These are phyloP conservation scores for Gryllus bimaculatus DNA, from an alignment of 1,140 invertebrate species.

Conservation along the genomic window DNA sequence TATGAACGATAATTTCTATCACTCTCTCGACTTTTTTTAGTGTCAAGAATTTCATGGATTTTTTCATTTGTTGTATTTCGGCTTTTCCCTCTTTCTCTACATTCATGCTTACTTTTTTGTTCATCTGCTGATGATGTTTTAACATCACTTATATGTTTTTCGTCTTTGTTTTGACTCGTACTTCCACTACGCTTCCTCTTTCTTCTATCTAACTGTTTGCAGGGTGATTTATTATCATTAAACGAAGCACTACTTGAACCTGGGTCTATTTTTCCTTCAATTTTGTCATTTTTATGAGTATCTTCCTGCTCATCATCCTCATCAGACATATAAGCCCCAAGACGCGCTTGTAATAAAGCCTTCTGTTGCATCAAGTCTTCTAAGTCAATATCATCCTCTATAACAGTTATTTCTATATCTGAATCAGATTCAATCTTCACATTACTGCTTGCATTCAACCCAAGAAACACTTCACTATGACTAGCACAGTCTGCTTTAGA, in stretches of 20 bases:
- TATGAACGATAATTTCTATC: conserved; percentile 25
- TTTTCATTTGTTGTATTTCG: not conserved
- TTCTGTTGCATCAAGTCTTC: conserved; percentile 84
- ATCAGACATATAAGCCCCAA: conserved; percentile 36
- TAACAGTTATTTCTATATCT: conserved; percentile 60
- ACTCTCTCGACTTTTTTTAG: conserved; percentile 28
- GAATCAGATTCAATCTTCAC: conserved; percentile 58
- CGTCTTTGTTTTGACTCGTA: not conserved
- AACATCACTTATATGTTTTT: not conserved
- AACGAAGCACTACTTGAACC: conserved; percentile 27
- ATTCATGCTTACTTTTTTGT: not conserved
- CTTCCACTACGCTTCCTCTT: conserved; percentile 19
- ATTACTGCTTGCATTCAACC: not conserved
- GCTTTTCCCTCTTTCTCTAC: not conserved
- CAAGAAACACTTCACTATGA: not conserved
- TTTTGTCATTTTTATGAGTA: conserved; percentile 2
- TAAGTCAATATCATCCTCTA: conserved; percentile 77
- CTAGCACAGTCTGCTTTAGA: not conserved
- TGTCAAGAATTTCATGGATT: conserved; percentile 3
- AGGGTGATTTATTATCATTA: conserved; percentile 19
- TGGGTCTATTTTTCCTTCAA: conserved; percentile 21
- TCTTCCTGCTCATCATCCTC: conserved; percentile 21
- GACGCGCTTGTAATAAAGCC: conserved; percentile 47
- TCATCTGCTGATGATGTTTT: not conserved
- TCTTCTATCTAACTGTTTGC: conserved; percentile 14